Conservation (phyloP, 2,888 invertebrate genomes). For the Eueremaeus valkanovi region DNA sequence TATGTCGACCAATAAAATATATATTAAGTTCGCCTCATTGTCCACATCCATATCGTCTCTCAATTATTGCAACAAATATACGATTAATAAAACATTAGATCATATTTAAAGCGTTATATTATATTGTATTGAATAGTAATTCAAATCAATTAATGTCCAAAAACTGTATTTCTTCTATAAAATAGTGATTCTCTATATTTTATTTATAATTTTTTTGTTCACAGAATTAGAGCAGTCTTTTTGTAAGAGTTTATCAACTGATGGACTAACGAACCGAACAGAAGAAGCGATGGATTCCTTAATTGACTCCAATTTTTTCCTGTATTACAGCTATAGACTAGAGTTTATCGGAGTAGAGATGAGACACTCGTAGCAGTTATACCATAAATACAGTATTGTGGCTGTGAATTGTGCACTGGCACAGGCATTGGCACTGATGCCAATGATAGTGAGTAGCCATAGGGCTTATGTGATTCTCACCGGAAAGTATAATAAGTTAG, state of each 20-base stretch:
- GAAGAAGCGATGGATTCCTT: slow-evolving; percentile 18
- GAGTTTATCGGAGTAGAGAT: too few species aligned
- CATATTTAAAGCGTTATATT: not conserved
- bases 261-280: slow-evolving; percentile 32
- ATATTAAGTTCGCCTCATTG: not conserved
- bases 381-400: not conserved
- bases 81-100: not conserved
- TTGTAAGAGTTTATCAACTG: not conserved
- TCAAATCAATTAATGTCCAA: not conserved
- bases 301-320: slow-evolving; percentile 20
- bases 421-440: not conserved
- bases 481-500: too few species aligned
- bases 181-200: not conserved
- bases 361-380: not conserved
- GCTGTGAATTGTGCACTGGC: not conserved
- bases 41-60: not conserved
- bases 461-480: slow-evolving; percentile 13
- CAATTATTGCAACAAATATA: not conserved
- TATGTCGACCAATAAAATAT: slow-evolving; percentile 5
- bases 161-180: not conserved
- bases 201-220: not conserved
- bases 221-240: too few species aligned
- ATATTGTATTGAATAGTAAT: not conserved
- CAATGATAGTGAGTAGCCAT: slow-evolving; percentile 17
- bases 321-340: slow-evolving; percentile 17